Evolutionary conservation across 2,113 vertebrate species (phyloP).

Genomic region (Prunella fulvescens): DNA sequence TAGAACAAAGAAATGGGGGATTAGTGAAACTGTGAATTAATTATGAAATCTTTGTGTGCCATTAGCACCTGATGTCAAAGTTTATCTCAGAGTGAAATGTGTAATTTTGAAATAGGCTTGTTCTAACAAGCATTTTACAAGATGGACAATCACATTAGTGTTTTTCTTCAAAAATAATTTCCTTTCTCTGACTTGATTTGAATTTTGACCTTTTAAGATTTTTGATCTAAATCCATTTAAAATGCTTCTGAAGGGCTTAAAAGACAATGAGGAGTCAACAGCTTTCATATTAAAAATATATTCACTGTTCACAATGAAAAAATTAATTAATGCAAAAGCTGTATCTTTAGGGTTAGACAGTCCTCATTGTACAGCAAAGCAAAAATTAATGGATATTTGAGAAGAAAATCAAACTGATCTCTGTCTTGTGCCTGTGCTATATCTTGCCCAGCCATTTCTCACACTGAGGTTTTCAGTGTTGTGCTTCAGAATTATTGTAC

Average conservation of each 20-base stretch:
- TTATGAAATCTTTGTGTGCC: background rate
- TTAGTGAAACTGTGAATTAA: background rate
- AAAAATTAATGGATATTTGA: background rate
- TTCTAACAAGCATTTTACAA: background rate
- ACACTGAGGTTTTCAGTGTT: background rate
- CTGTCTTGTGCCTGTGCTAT: background rate
- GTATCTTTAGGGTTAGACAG: background rate
- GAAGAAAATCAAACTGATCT: background rate
- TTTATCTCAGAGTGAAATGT: background rate
- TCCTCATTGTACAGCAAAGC: background rate
- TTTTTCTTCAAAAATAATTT: constrained; percentile 11
- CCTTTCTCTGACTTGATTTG: background rate
- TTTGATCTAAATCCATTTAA: constrained; percentile 23
- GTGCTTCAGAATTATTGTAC: background rate
- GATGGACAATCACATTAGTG: background rate
- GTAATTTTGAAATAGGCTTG: background rate
- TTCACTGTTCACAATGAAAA: background rate
- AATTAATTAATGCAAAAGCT: background rate
- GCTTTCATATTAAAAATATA: background rate
- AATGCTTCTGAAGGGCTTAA: background rate
- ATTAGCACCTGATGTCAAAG: background rate
- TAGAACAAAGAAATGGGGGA: background rate
- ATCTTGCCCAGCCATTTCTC: background rate
- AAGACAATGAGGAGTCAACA: background rate
- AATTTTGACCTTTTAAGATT: constrained; percentile 25